Evolutionary conservation across 2,797 vertebrate genomes (phyloP).

Genomic region (Sus cebifrons): DNA sequence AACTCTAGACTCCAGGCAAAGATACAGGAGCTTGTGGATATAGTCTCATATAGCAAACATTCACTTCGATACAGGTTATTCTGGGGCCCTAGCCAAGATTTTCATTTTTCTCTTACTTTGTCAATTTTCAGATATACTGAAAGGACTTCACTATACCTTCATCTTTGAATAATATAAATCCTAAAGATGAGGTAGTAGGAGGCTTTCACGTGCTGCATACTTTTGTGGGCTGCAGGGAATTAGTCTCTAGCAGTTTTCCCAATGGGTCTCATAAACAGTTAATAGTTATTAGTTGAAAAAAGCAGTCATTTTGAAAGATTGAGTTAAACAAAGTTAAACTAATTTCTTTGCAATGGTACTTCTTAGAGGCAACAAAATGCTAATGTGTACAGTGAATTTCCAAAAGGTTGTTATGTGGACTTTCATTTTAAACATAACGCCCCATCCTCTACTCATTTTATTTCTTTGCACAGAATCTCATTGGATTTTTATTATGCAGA

Average conservation of each 20-base stretch:
- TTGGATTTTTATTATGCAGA: background rate
- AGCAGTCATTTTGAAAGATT: slow-evolving; percentile 11
- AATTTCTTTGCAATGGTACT: background rate
- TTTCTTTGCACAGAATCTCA: background rate
- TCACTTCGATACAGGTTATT: slow-evolving; percentile 55
- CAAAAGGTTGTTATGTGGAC: background rate
- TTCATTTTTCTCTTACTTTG: slow-evolving; percentile 50
- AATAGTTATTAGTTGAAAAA: slow-evolving; percentile 37
- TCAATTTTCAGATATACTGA: slow-evolving; percentile 35
- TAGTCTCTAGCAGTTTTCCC: background rate
- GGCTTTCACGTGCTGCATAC: background rate
- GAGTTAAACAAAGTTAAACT: slow-evolving; percentile 58
- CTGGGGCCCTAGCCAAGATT: background rate
- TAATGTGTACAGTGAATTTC: background rate
- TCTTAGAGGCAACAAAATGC: background rate
- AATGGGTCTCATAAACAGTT: background rate
- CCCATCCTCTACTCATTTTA: background rate
- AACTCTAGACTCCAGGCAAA: background rate
- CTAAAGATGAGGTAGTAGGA: background rate
- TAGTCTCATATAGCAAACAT: background rate
- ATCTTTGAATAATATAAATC: background rate
- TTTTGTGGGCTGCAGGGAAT: slow-evolving; percentile 39
- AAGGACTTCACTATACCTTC: background rate
- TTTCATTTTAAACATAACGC: background rate
- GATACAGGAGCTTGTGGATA: background rate